Conservation (phyloP, 30 jellyfish, hydroid and myxozoan genomes). For the Aurelia aurita complex sp. Pacific region DNA sequence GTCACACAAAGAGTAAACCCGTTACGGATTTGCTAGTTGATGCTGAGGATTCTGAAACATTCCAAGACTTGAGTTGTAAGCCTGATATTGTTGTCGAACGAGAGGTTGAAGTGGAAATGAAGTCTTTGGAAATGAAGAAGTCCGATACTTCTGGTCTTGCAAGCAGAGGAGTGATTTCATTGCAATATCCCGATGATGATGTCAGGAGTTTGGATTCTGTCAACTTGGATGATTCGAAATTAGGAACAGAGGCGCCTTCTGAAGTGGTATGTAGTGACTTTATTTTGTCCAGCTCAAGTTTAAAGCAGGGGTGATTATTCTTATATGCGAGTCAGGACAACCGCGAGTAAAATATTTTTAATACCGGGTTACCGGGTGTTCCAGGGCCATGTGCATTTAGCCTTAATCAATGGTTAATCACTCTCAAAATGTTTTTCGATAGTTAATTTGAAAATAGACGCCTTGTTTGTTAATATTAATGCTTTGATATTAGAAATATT, state of each 20-base stretch:
- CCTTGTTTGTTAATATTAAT: no score
- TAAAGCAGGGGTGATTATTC: no score
- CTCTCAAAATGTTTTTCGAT: no score
- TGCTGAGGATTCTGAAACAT: conserved; percentile 58
- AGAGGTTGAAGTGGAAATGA: conserved; percentile 2
- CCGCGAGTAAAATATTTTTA: no score
- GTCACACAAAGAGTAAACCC: not conserved
- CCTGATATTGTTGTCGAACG: conserved; percentile 24
- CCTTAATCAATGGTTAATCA: no score
- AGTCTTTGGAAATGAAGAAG: conserved; percentile 29
- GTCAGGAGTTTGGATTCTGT: conserved; percentile 80
- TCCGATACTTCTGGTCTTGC: conserved; percentile 71
- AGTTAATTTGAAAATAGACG: no score
- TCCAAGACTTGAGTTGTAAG: conserved; percentile 38
- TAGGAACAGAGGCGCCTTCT: not conserved
- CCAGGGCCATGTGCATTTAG: no score
- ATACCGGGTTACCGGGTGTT: no score
- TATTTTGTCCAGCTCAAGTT: no score
- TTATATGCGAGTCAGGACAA: no score
- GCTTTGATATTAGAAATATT: no score
- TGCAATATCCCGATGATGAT: conserved; percentile 96
- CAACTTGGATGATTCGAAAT: conserved; percentile 34
- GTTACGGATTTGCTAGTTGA: conserved; percentile 23
- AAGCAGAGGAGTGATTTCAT: conserved; percentile 90
- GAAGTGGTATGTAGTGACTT: no score